Evolutionary conservation across 2,888 invertebrate genomes (phyloP), one percentile per base, ranked within the genome.

Genomic region (Leptinotarsa peninsularis): DNA sequence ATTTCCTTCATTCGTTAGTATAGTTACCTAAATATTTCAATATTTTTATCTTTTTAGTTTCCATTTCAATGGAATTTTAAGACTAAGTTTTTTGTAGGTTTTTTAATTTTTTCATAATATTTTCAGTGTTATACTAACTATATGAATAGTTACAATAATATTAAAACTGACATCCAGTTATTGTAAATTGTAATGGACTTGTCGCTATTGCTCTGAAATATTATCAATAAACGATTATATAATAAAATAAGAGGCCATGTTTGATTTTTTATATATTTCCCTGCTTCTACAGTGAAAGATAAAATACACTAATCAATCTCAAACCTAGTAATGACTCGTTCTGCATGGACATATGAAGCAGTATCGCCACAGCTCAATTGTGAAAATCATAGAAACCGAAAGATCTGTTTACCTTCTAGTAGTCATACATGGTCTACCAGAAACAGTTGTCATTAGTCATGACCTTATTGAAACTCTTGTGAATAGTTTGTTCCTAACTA

Each of bases 141-240:
- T 80, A 76, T 80, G 56, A 80, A 78, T 78, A 76, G 81, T 84
- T 84, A 83, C 83, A 79, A 80, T 82, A 83, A 83, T 84, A 83
- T 84, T 83, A 80, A 83, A 81, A 80, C 80, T 81, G 82, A 83
- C 81, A 84, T 81, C 83, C 83, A 79, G 81, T 81, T 85, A 84
- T 76, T 76, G 74, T 85, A 85, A 86, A 84, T 85, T 86, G 84
- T 85, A 85, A 84, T 83, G 84, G 85, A 83, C 82, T 85, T 82
- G 85, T 85, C 85, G 86, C 85, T 86, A 85, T 82, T 85, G 86
- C 86, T 85, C 85, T 85, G 83, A 84, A 84, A 83, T 84, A 86
- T 84, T 82, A 86, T 76, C 73, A 74, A 76, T 76, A 76, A 76
- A 76, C 68, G 72, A 76, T 74, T 76, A 76, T 74, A 73, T 71